A percentile compares a stretch with the other conserved stretches of the same genome.
phyloP scores from a whole-genome alignment of 2,797 vertebrate genomes.

The Gambusia yucatana region DNA sequence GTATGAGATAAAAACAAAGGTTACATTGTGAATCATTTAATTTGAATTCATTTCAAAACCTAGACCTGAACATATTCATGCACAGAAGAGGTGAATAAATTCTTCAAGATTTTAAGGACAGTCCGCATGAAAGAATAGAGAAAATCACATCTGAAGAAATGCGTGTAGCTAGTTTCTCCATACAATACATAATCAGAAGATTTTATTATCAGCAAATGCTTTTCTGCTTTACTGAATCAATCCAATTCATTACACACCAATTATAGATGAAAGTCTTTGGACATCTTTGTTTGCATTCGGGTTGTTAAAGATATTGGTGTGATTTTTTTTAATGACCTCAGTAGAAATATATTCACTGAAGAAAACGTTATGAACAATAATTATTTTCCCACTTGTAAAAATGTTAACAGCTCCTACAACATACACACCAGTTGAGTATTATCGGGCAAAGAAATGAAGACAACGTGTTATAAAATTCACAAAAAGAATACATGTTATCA shows the following conservation, averaged over 20 bases:
- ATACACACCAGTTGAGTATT: not conserved
- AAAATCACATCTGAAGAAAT: not conserved
- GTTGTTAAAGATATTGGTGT: not conserved
- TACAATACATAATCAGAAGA: not conserved
- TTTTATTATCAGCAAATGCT: not conserved
- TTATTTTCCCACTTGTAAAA: not conserved
- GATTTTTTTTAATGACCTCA: not conserved
- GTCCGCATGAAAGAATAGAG: not conserved
- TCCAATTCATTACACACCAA: not conserved
- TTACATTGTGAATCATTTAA: not conserved
- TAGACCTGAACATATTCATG: not conserved
- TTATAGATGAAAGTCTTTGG: not conserved
- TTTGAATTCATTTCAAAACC: not conserved
- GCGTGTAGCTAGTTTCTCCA: not conserved
- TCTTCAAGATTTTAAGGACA: not conserved
- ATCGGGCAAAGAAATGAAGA: not conserved
- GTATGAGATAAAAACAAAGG: not conserved
- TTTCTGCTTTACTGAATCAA: not conserved
- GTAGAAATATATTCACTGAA: not conserved
- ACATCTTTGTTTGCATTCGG: not conserved
- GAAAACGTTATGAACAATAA: not conserved
- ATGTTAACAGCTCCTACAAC: not conserved
- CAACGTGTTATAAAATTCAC: not conserved
- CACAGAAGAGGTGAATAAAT: not conserved
- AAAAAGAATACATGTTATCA: constrained; percentile 5